These are phyloP conservation scores for Erpornis zantholeuca DNA, from an alignment of 2,113 vertebrate genomes.

Conservation along the genomic window DNA sequence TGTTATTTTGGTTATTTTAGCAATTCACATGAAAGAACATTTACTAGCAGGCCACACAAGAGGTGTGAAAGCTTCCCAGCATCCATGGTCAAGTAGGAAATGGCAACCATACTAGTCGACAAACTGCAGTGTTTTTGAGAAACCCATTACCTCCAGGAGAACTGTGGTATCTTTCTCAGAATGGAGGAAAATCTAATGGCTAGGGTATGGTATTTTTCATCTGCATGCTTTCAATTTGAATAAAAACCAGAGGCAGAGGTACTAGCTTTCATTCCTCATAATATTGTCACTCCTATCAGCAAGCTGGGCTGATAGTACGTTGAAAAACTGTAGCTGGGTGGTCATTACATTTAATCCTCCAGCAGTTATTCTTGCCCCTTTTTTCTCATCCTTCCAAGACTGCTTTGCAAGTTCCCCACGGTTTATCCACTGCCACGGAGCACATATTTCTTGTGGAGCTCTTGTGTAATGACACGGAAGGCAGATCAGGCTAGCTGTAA, in stretches of 20 bases:
- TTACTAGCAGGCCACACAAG: not conserved
- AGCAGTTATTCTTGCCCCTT: not conserved
- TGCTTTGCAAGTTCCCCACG: not conserved
- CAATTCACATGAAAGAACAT: not conserved
- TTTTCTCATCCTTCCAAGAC: not conserved
- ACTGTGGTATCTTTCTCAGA: constrained; percentile 4
- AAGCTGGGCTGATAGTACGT: constrained; percentile 24
- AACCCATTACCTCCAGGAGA: not conserved
- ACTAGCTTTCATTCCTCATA: not conserved
- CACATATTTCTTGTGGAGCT: constrained; percentile 23
- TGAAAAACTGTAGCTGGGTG: not conserved
- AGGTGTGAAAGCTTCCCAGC: not conserved
- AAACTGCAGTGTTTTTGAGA: not conserved
- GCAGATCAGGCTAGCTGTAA: constrained; percentile 38
- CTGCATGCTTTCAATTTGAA: not conserved
- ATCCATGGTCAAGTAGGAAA: not conserved
- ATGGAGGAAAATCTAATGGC: not conserved
- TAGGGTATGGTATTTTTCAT: constrained; percentile 27
- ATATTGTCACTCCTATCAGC: constrained; percentile 35
- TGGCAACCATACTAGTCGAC: not conserved
- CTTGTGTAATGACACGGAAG: constrained; percentile 13
- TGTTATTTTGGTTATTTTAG: not conserved
- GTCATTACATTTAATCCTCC: constrained; percentile 17
- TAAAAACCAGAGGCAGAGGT: constrained; percentile 28
- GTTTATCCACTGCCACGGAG: not conserved